Conservation (phyloP, 2,113 vertebrate genomes). For the Hystrix cristata region DNA sequence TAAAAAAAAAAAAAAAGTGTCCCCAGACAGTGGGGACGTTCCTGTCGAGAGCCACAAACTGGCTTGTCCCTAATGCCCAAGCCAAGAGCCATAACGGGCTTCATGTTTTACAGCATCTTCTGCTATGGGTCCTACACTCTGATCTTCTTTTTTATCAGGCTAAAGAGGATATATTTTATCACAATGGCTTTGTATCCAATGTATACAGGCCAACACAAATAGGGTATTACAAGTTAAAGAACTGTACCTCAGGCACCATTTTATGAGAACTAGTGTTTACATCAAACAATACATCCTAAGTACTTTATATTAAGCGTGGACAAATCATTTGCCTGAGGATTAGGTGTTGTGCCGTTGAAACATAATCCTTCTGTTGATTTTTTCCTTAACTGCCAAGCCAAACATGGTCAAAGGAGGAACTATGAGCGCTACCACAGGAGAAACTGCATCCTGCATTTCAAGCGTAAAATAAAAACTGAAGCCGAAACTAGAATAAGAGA, state of each 20-base stretch:
- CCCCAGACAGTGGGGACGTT: background rate
- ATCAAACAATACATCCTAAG: conserved; percentile 98
- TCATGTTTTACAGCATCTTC: background rate
- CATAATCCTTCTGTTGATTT: conserved; percentile 96
- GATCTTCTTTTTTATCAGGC: conserved; percentile 87
- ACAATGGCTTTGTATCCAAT: conserved; percentile 91
- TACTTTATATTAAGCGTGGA: conserved; percentile 99
- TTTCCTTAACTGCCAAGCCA: conserved; percentile 96
- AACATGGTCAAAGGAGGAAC: conserved; percentile 95
- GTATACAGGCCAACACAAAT: conserved; percentile 94
- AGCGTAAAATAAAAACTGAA: conserved; percentile 51
- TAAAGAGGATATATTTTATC: conserved; percentile 96
- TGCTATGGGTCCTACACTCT: conserved; percentile 34
- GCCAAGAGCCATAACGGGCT: background rate
- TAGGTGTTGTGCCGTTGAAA: conserved; percentile 97
- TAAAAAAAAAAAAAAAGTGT: background rate
- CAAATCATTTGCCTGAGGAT: conserved; percentile 99
- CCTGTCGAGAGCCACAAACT: background rate
- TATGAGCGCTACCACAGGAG: conserved; percentile 63
- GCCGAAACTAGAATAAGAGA: background rate
- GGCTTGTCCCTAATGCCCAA: accelerated
- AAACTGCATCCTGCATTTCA: conserved; percentile 35
- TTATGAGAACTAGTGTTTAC: conserved; percentile 99
- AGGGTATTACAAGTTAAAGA: conserved; percentile 97
- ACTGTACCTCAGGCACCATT: conserved; percentile 96